Evolutionary conservation across 2,797 vertebrate genomes (phyloP).

Genomic region (Loriculus beryllinus): DNA sequence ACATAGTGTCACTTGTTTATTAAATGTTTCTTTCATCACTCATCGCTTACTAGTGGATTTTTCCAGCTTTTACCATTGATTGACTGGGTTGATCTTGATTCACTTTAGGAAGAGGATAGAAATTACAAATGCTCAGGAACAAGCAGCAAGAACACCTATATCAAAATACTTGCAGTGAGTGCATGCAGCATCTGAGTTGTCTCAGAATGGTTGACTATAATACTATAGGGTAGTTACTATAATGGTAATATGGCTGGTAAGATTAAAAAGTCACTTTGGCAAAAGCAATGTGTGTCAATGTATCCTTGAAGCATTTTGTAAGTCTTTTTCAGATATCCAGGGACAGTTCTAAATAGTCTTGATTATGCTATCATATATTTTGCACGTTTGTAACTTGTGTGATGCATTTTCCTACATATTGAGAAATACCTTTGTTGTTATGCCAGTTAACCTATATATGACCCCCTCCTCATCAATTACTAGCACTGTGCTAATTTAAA

Average conservation of each 20-base stretch:
- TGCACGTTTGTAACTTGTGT: background rate
- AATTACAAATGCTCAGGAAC: background rate
- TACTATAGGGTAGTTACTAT: background rate
- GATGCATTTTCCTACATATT: background rate
- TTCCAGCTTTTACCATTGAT: background rate
- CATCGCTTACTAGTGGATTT: background rate
- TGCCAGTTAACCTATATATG: slow-evolving; percentile 39
- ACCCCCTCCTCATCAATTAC: slow-evolving; percentile 46
- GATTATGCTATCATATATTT: background rate
- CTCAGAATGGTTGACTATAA: background rate
- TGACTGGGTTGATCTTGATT: background rate
- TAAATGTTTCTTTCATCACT: background rate
- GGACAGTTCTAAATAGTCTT: background rate
- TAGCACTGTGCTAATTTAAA: slow-evolving; percentile 51
- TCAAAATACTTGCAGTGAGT: background rate
- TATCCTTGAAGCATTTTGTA: background rate
- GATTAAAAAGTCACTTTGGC: background rate
- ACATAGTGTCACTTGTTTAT: background rate
- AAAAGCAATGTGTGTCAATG: background rate
- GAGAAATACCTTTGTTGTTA: slow-evolving; percentile 15
- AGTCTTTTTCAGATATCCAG: background rate
- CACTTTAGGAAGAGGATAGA: background rate
- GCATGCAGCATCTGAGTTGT: background rate
- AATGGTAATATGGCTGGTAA: background rate
- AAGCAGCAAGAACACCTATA: background rate